Evolutionary conservation across 2,113 vertebrate species (phyloP).

Genomic region (Otocyon megalotis): DNA sequence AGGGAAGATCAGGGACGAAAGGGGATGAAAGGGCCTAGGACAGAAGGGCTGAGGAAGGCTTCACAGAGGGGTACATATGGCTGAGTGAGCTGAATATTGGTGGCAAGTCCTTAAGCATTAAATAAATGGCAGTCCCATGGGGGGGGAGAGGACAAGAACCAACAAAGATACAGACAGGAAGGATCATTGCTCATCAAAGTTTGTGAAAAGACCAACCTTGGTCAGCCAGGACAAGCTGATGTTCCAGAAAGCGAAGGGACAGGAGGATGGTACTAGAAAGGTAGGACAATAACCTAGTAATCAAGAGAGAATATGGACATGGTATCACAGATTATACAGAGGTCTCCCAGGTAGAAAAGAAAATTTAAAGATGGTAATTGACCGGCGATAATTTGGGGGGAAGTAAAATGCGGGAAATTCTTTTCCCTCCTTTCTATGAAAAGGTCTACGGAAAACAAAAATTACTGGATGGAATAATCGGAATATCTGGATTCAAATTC

Average conservation of each 20-base stretch:
- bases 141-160: neutral
- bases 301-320: neutral
- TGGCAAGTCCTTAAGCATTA: neutral
- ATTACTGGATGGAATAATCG: neutral
- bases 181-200: neutral
- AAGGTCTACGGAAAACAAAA: neutral
- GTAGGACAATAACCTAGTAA: neutral
- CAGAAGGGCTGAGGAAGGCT: neutral
- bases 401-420: neutral
- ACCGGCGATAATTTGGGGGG: neutral
- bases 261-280: neutral
- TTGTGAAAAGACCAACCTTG: too few species aligned
- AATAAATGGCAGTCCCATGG: neutral
- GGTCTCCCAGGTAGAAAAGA: neutral
- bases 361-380: neutral
- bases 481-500: neutral
- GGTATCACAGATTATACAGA: neutral
- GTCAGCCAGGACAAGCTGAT: neutral
- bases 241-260: rapidly evolving
- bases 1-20: neutral
- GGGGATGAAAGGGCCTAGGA: neutral
- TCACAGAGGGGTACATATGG: neutral
- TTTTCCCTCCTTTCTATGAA: neutral
- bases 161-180: neutral
- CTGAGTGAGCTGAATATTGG: neutral